These are phyloP conservation scores for Mimas tiliae DNA, from an alignment of 2,888 invertebrate species.

Conservation along the genomic window DNA sequence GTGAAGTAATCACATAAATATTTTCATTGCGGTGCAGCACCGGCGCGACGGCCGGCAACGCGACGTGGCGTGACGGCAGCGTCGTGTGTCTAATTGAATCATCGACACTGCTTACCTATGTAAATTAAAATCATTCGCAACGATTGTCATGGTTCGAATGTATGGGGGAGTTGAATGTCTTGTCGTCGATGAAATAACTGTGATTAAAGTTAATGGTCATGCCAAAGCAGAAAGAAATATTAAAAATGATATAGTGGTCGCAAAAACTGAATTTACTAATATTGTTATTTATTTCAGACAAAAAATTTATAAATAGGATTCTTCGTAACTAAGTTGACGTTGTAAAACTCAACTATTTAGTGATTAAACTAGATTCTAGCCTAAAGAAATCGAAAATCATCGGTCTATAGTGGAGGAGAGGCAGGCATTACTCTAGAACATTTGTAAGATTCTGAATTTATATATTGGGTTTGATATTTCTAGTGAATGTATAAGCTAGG, in stretches of 20 bases:
- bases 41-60: not conserved
- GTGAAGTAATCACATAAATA: constrained; percentile 12
- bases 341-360: too few species aligned
- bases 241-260: not conserved
- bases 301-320: too few species aligned
- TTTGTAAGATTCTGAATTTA: too few species aligned
- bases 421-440: too few species aligned
- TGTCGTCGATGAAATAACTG: not conserved
- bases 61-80: constrained; percentile 41
- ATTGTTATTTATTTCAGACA: too few species aligned
- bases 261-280: too few species aligned
- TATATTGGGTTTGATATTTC: too few species aligned
- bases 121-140: constrained; percentile 47
- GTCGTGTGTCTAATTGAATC: constrained; percentile 62
- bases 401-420: too few species aligned
- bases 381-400: too few species aligned
- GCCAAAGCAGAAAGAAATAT: not conserved
- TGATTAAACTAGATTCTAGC: too few species aligned
- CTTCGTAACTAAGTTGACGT: too few species aligned
- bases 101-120: constrained; percentile 61
- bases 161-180: constrained; percentile 4
- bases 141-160: constrained; percentile 25
- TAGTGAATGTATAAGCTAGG: too few species aligned
- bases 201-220: not conserved
- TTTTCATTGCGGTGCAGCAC: constrained; percentile 5